Evolutionary conservation across 2,888 invertebrate genomes (phyloP).

Genomic region (Ormyrus thymus): DNA sequence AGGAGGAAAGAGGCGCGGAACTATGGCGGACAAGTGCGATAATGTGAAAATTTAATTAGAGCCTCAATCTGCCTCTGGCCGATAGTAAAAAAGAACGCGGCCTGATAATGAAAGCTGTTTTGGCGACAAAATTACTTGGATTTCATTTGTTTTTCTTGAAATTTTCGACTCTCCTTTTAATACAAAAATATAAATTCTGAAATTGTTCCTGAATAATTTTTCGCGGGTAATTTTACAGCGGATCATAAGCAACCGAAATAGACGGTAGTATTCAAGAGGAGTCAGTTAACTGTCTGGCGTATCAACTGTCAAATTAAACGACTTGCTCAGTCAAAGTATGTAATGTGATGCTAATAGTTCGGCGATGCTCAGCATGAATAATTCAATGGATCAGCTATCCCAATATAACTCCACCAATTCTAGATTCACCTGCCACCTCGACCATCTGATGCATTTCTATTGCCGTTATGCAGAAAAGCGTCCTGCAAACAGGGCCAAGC

Average conservation of each 20-base stretch:
- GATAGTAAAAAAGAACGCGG: constrained; percentile 23
- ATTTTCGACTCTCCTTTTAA: not conserved
- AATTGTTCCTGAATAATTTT: not conserved
- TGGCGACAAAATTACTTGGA: constrained; percentile 26
- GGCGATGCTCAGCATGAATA: constrained; percentile 66
- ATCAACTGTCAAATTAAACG: constrained; percentile 71
- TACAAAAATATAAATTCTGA: not conserved
- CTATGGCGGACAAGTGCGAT: constrained; percentile 52
- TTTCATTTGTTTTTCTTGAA: constrained; percentile 23
- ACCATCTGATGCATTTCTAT: not conserved
- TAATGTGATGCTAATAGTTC: constrained; percentile 68
- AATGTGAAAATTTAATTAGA: constrained; percentile 66
- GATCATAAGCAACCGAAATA: constrained; percentile 25
- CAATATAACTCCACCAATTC: constrained; percentile 50
- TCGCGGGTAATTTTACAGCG: not conserved
- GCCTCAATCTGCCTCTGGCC: constrained; percentile 29
- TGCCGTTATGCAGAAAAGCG: not conserved
- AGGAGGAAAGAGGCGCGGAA: constrained; percentile 38
- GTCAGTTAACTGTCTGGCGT: constrained; percentile 56
- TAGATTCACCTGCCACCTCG: constrained; percentile 36
- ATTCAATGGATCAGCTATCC: constrained; percentile 64
- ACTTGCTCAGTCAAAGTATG: constrained; percentile 70
- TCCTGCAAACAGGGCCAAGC: not conserved
- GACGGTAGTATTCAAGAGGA: constrained; percentile 22
- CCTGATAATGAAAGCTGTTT: constrained; percentile 32